These are phyloP conservation scores for Centropus bengalensis DNA, from an alignment of 2,113 vertebrate genomes.

Conservation along the genomic window DNA sequence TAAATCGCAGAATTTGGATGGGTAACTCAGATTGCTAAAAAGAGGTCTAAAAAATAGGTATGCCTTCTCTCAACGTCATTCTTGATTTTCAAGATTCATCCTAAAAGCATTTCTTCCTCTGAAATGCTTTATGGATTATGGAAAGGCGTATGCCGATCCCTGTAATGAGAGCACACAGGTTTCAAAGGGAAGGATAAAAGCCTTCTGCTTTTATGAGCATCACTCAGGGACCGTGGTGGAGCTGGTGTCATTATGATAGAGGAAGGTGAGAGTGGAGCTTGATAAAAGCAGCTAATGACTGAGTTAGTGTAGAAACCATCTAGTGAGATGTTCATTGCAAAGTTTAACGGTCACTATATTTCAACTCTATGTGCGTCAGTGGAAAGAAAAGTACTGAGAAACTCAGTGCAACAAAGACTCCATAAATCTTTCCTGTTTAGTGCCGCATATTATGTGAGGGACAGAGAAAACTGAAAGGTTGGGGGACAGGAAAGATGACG, in stretches of 20 bases:
- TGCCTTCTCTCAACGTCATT: background rate
- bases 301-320: background rate
- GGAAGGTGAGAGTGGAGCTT: background rate
- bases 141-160: background rate
- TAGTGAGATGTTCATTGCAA: accelerated
- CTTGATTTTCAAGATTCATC: background rate
- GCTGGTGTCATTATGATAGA: background rate
- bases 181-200: background rate
- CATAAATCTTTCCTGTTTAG: background rate
- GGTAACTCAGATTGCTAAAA: background rate
- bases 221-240: background rate
- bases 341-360: accelerated
- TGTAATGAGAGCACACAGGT: too few relatives aligned
- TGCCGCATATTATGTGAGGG: background rate
- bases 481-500: background rate
- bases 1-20: background rate
- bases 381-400: background rate
- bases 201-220: background rate
- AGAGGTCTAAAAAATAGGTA: background rate
- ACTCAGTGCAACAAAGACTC: background rate
- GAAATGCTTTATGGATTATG: background rate
- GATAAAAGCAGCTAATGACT: background rate
- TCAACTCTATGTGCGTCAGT: background rate
- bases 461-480: background rate
- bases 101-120: background rate